Conservation (phyloP, 2,888 invertebrate genomes). For the Tanaodytes sp. region DNA sequence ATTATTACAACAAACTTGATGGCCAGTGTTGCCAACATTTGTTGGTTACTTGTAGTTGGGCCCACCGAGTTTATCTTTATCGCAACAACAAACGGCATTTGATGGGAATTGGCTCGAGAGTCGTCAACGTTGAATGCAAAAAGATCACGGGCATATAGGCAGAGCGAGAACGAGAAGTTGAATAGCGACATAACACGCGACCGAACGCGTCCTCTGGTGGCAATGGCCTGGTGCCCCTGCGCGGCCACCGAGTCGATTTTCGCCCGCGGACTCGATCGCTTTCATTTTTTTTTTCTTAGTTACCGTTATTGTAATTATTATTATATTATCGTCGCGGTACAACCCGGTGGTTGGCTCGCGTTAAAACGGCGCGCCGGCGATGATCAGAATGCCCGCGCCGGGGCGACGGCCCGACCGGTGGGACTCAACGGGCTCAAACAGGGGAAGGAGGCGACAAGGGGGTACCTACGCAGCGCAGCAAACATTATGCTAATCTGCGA, state of each 20-base stretch:
- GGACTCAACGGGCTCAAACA: constrained; percentile 8
- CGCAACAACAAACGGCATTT: too few species aligned
- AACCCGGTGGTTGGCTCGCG: constrained; percentile 32
- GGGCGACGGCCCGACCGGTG: background rate
- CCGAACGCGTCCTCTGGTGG: constrained; percentile 16
- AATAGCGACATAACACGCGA: too few species aligned
- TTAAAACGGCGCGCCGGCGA: constrained; percentile 29
- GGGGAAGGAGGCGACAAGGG: too few species aligned
- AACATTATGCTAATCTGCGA: constrained; percentile 72
- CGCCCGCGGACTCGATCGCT: constrained; percentile 35
- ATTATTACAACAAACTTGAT: too few species aligned
- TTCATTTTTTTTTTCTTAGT: constrained; percentile 58
- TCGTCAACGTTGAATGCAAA: too few species aligned
- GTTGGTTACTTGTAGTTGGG: too few species aligned
- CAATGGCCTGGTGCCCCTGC: constrained; percentile 27
- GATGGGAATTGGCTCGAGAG: too few species aligned
- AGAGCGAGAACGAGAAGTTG: too few species aligned
- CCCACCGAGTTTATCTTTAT: too few species aligned
- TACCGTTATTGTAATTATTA: constrained; percentile 61
- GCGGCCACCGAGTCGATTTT: constrained; percentile 4
- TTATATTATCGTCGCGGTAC: constrained; percentile 62
- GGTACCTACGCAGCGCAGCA: constrained; percentile 55
- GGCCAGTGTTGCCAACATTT: too few species aligned
- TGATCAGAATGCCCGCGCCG: constrained; percentile 44
- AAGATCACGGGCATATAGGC: too few species aligned